These are phyloP conservation scores for Dipodomys stephensi DNA, from an alignment of 2,113 vertebrate species.

Conservation along the genomic window DNA sequence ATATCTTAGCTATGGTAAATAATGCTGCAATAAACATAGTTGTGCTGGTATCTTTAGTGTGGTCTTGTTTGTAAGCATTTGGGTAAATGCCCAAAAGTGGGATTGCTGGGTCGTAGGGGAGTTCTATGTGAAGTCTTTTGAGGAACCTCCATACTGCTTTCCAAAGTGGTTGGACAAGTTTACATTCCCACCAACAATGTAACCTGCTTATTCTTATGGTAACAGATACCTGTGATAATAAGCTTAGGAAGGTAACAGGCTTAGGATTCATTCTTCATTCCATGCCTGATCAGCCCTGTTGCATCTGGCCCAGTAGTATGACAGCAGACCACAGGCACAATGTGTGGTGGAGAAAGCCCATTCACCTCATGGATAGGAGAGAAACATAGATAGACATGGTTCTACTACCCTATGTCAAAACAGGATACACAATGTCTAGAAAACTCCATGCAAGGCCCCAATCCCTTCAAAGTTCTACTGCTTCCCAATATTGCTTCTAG, in stretches of 20 bases:
- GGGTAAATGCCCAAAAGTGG: no score
- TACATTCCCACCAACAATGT: no score
- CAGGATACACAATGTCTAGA: background rate
- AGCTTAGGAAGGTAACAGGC: background rate
- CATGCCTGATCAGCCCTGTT: background rate
- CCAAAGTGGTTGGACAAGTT: no score
- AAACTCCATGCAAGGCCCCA: background rate
- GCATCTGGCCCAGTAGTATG: background rate
- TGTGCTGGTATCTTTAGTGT: no score
- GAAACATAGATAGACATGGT: background rate
- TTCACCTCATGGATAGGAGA: background rate
- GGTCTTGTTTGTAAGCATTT: no score
- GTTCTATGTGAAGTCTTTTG: no score
- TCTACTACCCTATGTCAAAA: no score
- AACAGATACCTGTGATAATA: background rate
- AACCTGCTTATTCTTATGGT: background rate
- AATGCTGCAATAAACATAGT: no score
- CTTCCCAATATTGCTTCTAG: background rate
- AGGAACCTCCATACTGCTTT: no score
- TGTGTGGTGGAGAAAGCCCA: accelerated
- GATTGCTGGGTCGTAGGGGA: no score
- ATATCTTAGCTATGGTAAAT: no score
- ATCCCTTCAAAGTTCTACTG: background rate
- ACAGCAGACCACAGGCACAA: no score
- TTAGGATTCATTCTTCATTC: background rate